These are phyloP conservation scores for Cephonodes hylas DNA, from an alignment of 2,888 invertebrate genomes.

Conservation along the genomic window DNA sequence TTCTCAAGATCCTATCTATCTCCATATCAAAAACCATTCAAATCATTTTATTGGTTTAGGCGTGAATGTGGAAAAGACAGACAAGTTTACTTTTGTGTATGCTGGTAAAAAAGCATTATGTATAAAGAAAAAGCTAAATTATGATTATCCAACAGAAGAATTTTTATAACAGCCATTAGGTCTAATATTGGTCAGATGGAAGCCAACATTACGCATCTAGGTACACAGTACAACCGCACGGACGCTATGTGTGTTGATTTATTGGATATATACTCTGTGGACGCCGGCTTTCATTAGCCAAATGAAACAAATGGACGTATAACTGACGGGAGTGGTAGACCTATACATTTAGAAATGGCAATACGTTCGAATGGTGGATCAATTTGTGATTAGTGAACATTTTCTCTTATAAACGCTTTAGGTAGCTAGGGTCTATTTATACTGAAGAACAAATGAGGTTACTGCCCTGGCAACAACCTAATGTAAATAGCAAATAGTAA, in stretches of 20 bases:
- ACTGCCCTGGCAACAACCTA: no score
- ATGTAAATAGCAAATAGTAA: no score
- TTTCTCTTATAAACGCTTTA: background rate
- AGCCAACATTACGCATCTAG: background rate
- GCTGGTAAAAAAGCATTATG: no score
- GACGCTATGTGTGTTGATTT: slow-evolving; percentile 32
- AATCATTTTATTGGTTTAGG: no score
- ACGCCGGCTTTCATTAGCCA: slow-evolving; percentile 29
- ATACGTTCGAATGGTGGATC: background rate
- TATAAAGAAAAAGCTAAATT: background rate
- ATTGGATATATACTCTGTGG: slow-evolving; percentile 18
- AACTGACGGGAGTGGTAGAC: background rate
- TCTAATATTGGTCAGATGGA: background rate
- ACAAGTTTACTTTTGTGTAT: no score
- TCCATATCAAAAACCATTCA: no score
- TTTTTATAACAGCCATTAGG: background rate
- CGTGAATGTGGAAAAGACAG: no score
- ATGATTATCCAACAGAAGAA: background rate
- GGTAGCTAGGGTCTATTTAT: no score
- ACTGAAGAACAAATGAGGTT: no score
- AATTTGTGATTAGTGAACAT: background rate
- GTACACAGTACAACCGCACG: background rate
- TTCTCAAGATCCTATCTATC: no score
- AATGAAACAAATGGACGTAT: slow-evolving; percentile 31
- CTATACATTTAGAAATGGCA: background rate